phyloP scores from a whole-genome alignment of 2,888 invertebrate species.

The Xestia xanthographa region DNA sequence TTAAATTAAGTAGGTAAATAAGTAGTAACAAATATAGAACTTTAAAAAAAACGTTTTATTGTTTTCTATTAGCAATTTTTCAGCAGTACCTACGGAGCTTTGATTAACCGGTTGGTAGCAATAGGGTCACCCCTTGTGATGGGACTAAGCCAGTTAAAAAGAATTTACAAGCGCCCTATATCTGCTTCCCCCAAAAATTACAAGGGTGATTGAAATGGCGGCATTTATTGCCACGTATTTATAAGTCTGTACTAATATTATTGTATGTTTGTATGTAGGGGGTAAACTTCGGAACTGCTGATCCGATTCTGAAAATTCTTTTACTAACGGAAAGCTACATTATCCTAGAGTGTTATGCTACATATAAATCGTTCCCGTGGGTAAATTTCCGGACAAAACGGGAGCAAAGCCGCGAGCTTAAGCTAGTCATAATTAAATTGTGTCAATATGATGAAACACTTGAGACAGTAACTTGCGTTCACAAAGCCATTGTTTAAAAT shows the following conservation, averaged over 20 bases:
- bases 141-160: background rate
- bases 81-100: background rate
- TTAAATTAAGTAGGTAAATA: too few relatives aligned
- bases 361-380: background rate
- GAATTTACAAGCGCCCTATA: background rate
- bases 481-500: conserved; percentile 3
- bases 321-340: background rate
- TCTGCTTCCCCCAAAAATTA: background rate
- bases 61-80: background rate
- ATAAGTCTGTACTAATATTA: background rate
- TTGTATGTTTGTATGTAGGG: background rate
- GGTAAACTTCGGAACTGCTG: background rate
- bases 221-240: background rate
- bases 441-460: background rate
- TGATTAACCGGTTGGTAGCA: background rate
- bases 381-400: background rate
- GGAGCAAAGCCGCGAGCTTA: background rate
- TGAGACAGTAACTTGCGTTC: background rate
- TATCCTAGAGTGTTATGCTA: background rate
- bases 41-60: background rate
- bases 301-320: background rate
- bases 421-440: background rate
- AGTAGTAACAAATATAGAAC: background rate
- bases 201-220: background rate
- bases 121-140: background rate